These are phyloP conservation scores for Nymphalis urticae DNA, from an alignment of 2,888 invertebrate species.

Conservation along the genomic window DNA sequence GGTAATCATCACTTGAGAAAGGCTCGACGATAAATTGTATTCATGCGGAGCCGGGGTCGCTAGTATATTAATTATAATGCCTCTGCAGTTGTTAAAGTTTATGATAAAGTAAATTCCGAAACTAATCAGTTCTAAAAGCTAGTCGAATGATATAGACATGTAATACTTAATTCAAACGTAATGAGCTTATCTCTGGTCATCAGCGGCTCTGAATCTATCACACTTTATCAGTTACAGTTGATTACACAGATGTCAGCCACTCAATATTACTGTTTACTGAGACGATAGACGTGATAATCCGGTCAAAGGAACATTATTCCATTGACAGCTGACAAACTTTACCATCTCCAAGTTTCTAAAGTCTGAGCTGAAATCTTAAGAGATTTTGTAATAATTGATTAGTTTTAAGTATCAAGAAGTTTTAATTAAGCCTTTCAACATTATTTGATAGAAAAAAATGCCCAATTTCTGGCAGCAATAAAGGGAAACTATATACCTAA, in stretches of 20 bases:
- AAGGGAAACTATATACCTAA: no score
- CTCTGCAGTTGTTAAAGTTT: no score
- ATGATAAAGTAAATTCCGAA: not conserved
- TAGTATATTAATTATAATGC: no score
- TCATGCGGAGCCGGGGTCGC: no score
- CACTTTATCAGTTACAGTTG: slow-evolving; percentile 48
- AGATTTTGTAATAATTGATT: slow-evolving; percentile 11
- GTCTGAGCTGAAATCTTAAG: slow-evolving; percentile 14
- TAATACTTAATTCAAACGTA: not conserved
- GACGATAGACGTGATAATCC: slow-evolving; percentile 42
- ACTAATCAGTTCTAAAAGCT: not conserved
- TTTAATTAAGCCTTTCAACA: slow-evolving; percentile 6
- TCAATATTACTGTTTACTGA: slow-evolving; percentile 45
- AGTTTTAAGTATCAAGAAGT: not conserved
- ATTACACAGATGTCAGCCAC: slow-evolving; percentile 53
- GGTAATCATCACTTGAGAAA: no score
- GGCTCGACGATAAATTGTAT: no score
- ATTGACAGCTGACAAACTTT: slow-evolving; percentile 47
- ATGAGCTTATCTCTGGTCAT: slow-evolving; percentile 5
- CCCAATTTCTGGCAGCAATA: no score
- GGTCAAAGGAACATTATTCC: slow-evolving; percentile 39
- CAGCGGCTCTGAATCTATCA: slow-evolving; percentile 40
- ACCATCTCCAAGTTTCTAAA: slow-evolving; percentile 30
- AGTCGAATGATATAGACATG: not conserved
- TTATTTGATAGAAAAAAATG: not conserved